Evolutionary conservation across 2,888 invertebrate genomes (phyloP), one percentile per base, ranked within the genome.

Genomic region (Ornithoptera priamus): DNA sequence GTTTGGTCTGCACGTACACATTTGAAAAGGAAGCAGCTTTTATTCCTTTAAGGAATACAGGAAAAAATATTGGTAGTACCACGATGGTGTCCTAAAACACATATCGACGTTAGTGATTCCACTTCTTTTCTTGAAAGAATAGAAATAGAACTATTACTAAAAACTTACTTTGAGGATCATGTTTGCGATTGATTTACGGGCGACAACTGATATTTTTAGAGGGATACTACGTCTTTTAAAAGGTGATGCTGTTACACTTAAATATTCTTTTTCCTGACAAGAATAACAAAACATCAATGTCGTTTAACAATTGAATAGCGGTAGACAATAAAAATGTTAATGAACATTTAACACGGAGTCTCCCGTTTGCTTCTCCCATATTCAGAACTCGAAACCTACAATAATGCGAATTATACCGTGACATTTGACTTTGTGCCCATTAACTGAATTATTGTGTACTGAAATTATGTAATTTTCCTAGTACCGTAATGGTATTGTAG

Each of bases 201-300:
- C 82, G 81, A 85, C 84, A 82, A 90, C 90, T 92, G 88, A 85
- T 85, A 83, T 82, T 89, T 89, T 89, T 85, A 78, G 82, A 81
- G 85, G 57, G 83, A 81, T 81, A 78, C 72, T 81, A 77, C 83
- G 75, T 81, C 86, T 91, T 92, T 87, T 92, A 92, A 88, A 85
- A 85, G 85, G 75, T 77, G 78, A 83, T 85, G 88, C 87, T 86
- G 88, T 87, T 83, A 81, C 80, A 75, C 75, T 84, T 85, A 92
- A 88, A 87, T 90, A 90, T 90, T 82, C 87, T 82, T 83, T 89
- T 87, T 88, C 82, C 88, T 87, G 89, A 91, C 84, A 90, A 88
- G 88, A 89, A 91, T 53, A 88, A 91, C 91, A 88, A 92, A 92
- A 85, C 85, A 87, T 85, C 92, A 92, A 92, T 92, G 92, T 90